Base-by-base conservation (phyloP, 2,797 vertebrate species). In the Adelosebastes latens region DNA sequence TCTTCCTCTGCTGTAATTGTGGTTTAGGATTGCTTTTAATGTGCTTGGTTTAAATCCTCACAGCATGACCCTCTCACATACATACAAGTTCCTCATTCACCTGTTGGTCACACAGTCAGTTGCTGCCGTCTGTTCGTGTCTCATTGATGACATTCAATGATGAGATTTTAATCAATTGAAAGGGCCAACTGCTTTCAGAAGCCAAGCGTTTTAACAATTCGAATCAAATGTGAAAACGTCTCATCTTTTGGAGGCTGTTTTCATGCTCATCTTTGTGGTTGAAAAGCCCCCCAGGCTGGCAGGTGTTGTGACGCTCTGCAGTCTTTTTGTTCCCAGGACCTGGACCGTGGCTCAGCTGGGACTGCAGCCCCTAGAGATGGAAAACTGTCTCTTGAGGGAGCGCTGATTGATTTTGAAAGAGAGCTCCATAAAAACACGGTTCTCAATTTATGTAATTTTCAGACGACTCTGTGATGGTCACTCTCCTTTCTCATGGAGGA, bases 251-350 rank as follows among this genome's bases (percentile, higher is more conserved):
- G 36, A 25, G 29, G 72, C 6, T 4, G 62, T 73, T 49, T 79
- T 75, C 31, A 67, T 56, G 29, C 61, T 75, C 66, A 6, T 61
- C 18, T 1, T 1, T 56, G 49, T 56, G 74, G 61, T 59, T 64
- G 36, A 80, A 81, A 46, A 69, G 71, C 69, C 34, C 8, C 2
- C 66, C 68, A 81, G 46, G 59, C 73, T 31, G 64, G 73, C 72
- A 88, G 88, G 75, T 76, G 77, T 72, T 22, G 8, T 14, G 75
- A 68, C 65, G 53, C 72, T 83, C 5, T 13, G 20, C 13, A 2
- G 55, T 60, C 68, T 85, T 86, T 36, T 93, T 92, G 89, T 93
- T 86, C 52, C 75, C 74, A 34, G 83, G 77, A 78, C 71, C 65
- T 81, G 79, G 49, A 75, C 58, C 71, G 8, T 62, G 70, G 66